Evolutionary conservation across 2,888 invertebrate genomes (phyloP).

Genomic region (Nomada lathburiana): DNA sequence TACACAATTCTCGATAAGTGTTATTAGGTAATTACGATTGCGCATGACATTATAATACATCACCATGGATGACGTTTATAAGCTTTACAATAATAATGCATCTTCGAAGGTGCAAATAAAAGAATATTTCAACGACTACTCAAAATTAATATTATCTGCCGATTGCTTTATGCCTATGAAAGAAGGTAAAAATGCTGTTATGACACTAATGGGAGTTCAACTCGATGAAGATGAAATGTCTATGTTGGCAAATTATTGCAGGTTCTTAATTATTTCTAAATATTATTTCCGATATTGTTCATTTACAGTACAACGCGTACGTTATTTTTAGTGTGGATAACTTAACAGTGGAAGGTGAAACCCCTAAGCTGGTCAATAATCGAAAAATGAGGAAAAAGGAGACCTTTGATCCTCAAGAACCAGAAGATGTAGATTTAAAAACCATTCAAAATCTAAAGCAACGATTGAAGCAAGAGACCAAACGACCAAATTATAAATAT

Average conservation of each 20-base stretch:
- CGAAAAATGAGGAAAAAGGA: slow-evolving; percentile 58
- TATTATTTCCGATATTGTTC: neutral
- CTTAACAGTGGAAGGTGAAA: slow-evolving; percentile 76
- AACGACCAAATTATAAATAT: slow-evolving; percentile 69
- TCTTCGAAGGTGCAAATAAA: slow-evolving; percentile 69
- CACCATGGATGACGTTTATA: slow-evolving; percentile 74
- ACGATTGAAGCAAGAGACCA: slow-evolving; percentile 58
- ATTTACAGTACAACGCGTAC: neutral
- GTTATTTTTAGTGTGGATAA: slow-evolving; percentile 73
- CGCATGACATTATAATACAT: neutral
- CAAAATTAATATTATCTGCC: slow-evolving; percentile 22
- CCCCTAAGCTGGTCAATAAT: slow-evolving; percentile 47
- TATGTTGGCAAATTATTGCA: slow-evolving; percentile 85
- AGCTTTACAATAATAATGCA: slow-evolving; percentile 66
- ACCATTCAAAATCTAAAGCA: slow-evolving; percentile 73
- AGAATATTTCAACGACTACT: slow-evolving; percentile 72
- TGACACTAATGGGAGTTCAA: slow-evolving; percentile 70
- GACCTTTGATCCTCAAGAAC: slow-evolving; percentile 64
- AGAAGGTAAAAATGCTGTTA: slow-evolving; percentile 33
- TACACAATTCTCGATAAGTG: neutral
- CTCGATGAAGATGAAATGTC: slow-evolving; percentile 84
- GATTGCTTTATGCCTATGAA: neutral
- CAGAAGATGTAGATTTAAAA: slow-evolving; percentile 69
- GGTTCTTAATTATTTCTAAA: slow-evolving; percentile 76
- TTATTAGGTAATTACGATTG: neutral